Conservation (phyloP, 2,888 invertebrate species). For the Sceliomorpha sp. region DNA sequence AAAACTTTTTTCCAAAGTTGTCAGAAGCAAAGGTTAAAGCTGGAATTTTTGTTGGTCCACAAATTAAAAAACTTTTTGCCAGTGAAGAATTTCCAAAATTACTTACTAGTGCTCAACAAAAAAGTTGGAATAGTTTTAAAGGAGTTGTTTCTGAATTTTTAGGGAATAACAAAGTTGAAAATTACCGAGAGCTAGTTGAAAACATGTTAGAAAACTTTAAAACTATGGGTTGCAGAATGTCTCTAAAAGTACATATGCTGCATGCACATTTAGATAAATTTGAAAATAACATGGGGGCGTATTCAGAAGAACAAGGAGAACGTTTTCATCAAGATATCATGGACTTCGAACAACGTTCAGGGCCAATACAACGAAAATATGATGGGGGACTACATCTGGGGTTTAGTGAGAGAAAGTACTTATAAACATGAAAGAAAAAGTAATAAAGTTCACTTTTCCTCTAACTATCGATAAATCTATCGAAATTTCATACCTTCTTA, state of each 20-base stretch:
- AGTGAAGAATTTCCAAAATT: constrained; percentile 49
- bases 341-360: constrained; percentile 61
- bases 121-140: constrained; percentile 37
- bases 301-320: constrained; percentile 67
- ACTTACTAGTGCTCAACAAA: constrained; percentile 44
- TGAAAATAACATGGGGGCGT: constrained; percentile 62
- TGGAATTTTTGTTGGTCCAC: constrained; percentile 62
- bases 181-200: constrained; percentile 60
- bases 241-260: constrained; percentile 64
- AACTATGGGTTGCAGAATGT: constrained; percentile 60
- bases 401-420: constrained; percentile 38
- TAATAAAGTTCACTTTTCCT: no score
- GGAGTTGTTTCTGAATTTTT: constrained; percentile 50
- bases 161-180: constrained; percentile 63
- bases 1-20: constrained; percentile 40
- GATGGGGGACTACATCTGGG: constrained; percentile 62
- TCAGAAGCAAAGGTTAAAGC: constrained; percentile 63
- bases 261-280: constrained; percentile 64
- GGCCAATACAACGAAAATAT: constrained; percentile 59
- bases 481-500: no score
- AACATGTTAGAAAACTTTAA: constrained; percentile 40
- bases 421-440: no score
- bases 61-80: constrained; percentile 58
- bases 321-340: constrained; percentile 65
- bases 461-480: no score